Evolutionary conservation across 2,797 vertebrate species (phyloP), one percentile per base, ranked within the genome.

Genomic region (Taeniopygia guttata): DNA sequence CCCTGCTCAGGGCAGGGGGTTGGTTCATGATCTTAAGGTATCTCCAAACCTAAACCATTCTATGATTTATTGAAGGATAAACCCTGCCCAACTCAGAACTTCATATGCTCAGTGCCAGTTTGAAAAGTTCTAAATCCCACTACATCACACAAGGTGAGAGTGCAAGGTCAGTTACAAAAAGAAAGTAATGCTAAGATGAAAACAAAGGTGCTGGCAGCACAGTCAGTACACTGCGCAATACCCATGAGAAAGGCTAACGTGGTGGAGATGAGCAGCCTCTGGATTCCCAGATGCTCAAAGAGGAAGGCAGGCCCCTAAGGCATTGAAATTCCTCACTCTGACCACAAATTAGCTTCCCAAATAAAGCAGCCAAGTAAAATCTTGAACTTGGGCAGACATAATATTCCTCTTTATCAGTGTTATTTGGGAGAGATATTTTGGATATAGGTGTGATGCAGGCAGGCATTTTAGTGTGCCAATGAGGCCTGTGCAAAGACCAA

Each of bases 281-380:
- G 32, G 5, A 21, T 84, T 91, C n/a, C n/a, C 6, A 10, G 34
- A 5, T 26, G 10, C 32, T 21, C 20, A 16, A 12, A 58, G 25
- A 4, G 5, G 25, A 70, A 84, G 16, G 16, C 2, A 63, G 6
- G 7, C 16, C 59, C 27, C 22, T 17, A 13, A 34, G 54, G 13
- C n/a, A 29, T 3, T 34, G 20, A 8, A 25, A 43, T 0, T 18
- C 9, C 8, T 79, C 30, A 13, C 0, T 6, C 17, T 56, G 29
- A 21, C 20, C 20, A 1, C 4, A 0, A 23, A 9, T 45, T 22
- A 34, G 11, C 6, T 68, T 69, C 29, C 9, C 17, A 46, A 58
- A 45, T 11, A 78, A n/a, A n/a, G n/a, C n/a, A n/a, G 26, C 7
- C 16, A 11, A 40, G 6, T 22, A 26, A 88, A 69, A 73, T 27